Evolutionary conservation across 30 jellyfish, hydroid and myxozoan genomes (phyloP), one percentile per base, ranked within the genome.

Genomic region (Turritopsis dohrnii): DNA sequence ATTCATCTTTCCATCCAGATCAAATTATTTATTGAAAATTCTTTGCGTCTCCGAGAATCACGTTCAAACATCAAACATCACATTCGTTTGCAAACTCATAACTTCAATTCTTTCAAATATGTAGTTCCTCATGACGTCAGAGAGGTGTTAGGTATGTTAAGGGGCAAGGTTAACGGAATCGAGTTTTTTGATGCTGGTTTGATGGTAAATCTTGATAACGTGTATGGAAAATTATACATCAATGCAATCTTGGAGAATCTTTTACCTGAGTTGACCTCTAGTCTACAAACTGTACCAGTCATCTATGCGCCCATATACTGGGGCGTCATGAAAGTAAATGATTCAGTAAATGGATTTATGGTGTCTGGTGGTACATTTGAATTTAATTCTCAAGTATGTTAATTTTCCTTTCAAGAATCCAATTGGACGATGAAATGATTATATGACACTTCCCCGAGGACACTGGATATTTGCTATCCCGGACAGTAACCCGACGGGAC

Each of bases 131-230:
- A 66, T 60, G 90, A 81, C 66, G 79, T 84, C 9, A 79, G 89
- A 1, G 96, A 89, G 30, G 96, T 89, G 27, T 79, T 89, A 31
- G 96, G 96, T 23, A 65, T 89, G 21, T 53, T 89, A 20, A 27
- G 85, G 52, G 96, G 96, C 28, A 52, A 71, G 30, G 87, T 89
- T 0, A 89, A 89, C 52, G 84, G 96, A n/a, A 80, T 86, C 28
- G 85, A 79, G 26, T 31, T 89, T 79, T 84, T 75, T 9, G 75
- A 85, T 18, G 87, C 79, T 20, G 96, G 94, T 1, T 29, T 89
- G 88, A 89, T 89, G 94, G 96, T 88, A 0, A 80, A 79, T 30
- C 74, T 89, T 41, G 60, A 41, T 41, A 41, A 41, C 13, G 5
- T 41, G 60, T 41, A 5, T 23, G 52, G 60, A 8, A 29, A 74